Percentiles rank a stretch among this genome's conserved stretches.
These are phyloP conservation scores for Bos taurus DNA, from an alignment of 2,113 vertebrate genomes.

Conservation along the genomic window DNA sequence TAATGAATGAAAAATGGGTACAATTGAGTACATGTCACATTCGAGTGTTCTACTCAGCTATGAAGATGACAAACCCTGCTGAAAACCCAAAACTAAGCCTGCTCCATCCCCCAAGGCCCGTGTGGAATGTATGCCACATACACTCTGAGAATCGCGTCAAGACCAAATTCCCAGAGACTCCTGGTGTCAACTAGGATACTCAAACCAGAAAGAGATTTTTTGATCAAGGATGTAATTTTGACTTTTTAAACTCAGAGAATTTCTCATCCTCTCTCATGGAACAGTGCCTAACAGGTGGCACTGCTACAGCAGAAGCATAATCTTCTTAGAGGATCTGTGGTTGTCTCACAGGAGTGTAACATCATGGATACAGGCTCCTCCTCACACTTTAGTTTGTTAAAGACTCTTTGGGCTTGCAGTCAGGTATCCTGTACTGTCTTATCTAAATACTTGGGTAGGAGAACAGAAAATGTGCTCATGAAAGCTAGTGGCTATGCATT, in stretches of 20 bases:
- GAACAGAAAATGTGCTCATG: neutral
- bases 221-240: slow-evolving; percentile 33
- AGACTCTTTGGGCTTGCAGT: neutral
- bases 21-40: neutral
- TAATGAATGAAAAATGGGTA: neutral
- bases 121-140: slow-evolving; percentile 28
- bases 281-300: neutral
- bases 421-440: neutral
- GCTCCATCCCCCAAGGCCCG: neutral
- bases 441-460: neutral
- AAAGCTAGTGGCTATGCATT: neutral
- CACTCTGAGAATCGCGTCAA: slow-evolving; percentile 28
- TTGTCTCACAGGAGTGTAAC: neutral
- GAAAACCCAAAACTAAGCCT: neutral
- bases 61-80: neutral
- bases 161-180: slow-evolving; percentile 57
- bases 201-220: neutral
- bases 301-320: neutral
- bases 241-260: slow-evolving; percentile 16
- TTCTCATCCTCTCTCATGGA: neutral
- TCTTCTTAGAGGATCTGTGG: neutral
- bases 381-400: neutral
- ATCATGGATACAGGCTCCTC: neutral
- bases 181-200: neutral
- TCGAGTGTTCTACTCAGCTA: neutral